Percentiles rank a stretch among this genome's conserved stretches.
These are phyloP conservation scores for Portevinia maculata DNA, from an alignment of 2,888 invertebrate genomes.

Conservation along the genomic window DNA sequence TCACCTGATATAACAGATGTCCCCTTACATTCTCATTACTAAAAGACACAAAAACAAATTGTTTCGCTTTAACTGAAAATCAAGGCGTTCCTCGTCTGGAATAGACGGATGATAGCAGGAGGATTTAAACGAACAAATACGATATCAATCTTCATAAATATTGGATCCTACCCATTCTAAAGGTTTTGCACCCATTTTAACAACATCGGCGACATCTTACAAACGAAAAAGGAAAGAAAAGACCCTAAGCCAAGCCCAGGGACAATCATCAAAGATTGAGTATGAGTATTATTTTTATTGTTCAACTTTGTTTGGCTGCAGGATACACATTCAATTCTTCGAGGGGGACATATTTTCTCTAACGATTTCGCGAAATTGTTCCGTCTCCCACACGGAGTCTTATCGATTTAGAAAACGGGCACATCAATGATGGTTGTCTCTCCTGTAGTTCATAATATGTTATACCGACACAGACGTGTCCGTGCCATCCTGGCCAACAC, in stretches of 20 bases:
- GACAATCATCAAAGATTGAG: conserved; percentile 2
- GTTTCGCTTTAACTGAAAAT: no score
- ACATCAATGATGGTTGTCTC: conserved; percentile 33
- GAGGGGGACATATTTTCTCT: background rate
- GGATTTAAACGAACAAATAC: background rate
- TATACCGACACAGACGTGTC: conserved; percentile 26
- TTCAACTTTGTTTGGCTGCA: background rate
- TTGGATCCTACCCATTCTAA: background rate
- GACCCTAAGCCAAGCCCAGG: background rate
- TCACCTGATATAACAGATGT: background rate
- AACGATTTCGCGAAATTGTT: conserved; percentile 19
- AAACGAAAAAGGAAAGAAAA: background rate
- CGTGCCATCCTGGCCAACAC: conserved; percentile 3
- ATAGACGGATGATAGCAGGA: background rate
- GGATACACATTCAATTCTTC: background rate
- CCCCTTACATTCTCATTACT: background rate
- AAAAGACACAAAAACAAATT: background rate
- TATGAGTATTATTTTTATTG: conserved; percentile 6
- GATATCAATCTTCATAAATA: conserved; percentile 3
- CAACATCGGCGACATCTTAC: background rate
- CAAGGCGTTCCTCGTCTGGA: no score
- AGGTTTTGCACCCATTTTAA: background rate
- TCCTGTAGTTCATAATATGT: conserved; percentile 37
- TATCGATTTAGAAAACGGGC: conserved; percentile 26
- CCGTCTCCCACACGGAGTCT: background rate